These are phyloP conservation scores for Rhagologus leucostigma DNA, from an alignment of 2,113 vertebrate species.

Conservation along the genomic window DNA sequence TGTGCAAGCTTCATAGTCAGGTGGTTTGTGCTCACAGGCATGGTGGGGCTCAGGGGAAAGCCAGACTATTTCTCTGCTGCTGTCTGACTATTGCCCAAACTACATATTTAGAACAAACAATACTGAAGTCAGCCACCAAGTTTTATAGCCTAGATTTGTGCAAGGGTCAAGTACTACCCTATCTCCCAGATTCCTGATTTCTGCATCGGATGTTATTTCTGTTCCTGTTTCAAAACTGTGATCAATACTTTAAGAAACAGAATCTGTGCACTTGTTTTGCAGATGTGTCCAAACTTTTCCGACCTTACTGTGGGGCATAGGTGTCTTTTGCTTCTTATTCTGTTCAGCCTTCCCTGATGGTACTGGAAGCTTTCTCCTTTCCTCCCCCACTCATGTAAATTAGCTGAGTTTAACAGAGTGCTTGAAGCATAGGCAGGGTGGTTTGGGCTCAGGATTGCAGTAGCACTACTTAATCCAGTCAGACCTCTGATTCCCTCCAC, in stretches of 20 bases:
- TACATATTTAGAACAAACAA: not conserved
- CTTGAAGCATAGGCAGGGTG: not conserved
- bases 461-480: not conserved
- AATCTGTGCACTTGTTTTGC: not conserved
- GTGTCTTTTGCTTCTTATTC: not conserved
- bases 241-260: not conserved
- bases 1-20: not conserved
- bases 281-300: not conserved
- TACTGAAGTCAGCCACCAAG: not conserved
- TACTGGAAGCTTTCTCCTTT: not conserved
- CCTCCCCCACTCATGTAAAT: not conserved
- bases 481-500: not conserved
- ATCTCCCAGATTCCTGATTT: not conserved
- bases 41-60: not conserved
- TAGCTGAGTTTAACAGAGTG: not conserved
- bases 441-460: not conserved
- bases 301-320: fast-evolving
- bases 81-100: not conserved
- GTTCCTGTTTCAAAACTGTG: not conserved
- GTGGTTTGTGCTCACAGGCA: not conserved
- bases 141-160: not conserved
- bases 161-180: not conserved
- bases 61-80: not conserved
- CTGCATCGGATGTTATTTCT: not conserved
- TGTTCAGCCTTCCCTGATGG: fast-evolving